These are phyloP conservation scores for Gadus chalcogrammus DNA, from an alignment of 2,113 vertebrate species.

Conservation along the genomic window DNA sequence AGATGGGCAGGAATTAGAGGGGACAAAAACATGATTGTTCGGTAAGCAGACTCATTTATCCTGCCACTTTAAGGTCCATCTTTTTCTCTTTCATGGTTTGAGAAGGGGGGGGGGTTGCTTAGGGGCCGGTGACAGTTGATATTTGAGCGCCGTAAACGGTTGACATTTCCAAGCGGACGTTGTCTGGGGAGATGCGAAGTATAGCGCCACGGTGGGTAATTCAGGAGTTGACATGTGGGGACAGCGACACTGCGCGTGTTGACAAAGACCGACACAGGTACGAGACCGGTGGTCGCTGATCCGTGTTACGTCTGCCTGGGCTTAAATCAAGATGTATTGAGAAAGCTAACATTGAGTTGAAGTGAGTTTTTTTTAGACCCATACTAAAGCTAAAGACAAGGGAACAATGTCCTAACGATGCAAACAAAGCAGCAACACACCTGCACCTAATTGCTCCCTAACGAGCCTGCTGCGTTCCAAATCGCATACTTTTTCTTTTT, in stretches of 20 bases:
- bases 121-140: slow-evolving; percentile 42
- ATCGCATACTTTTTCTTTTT: no score
- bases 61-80: slow-evolving; percentile 56
- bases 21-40: slow-evolving; percentile 44
- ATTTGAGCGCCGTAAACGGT: slow-evolving; percentile 58
- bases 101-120: no score
- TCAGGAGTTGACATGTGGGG: slow-evolving; percentile 33
- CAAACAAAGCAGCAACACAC: no score
- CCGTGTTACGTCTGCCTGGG: slow-evolving; percentile 13
- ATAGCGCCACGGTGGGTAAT: slow-evolving; percentile 43
- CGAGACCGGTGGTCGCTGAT: slow-evolving; percentile 45
- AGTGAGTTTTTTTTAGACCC: no score
- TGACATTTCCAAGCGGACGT: slow-evolving; percentile 67
- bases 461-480: no score
- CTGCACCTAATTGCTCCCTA: no score
- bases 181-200: slow-evolving; percentile 35
- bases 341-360: no score
- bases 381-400: no score
- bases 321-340: no score
- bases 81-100: slow-evolving; percentile 20
- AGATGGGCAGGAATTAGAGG: slow-evolving; percentile 36
- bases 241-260: slow-evolving; percentile 15
- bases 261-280: slow-evolving; percentile 37
- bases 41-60: slow-evolving; percentile 62
- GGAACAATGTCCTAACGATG: no score